Evolutionary conservation across 2,888 invertebrate species (phyloP), one percentile per base, ranked within the genome.

Genomic region (Gastrophysa polygoni): DNA sequence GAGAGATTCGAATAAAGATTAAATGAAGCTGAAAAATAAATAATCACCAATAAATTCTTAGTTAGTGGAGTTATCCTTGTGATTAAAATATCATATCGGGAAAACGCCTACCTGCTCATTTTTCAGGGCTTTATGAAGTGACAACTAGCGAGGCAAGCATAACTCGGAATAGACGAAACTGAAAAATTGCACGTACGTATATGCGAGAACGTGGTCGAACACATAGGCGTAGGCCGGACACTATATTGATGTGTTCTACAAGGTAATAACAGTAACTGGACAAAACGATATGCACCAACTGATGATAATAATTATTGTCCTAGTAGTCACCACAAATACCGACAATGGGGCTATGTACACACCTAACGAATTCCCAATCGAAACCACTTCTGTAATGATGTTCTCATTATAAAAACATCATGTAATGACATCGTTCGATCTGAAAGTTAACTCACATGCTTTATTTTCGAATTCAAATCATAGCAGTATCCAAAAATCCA

Each of bases 1-100:
- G 17, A 10, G 29, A 56, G 56, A 56, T 56, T 56, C 56, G 29
- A 56, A 52, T 21, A 52, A 38, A 56, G 56, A 56, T 56, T 56
- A 56, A n/a, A 10, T 18, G 16, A 7, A 47, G n/a, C n/a, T 56
- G 56, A 56, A 46, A 56, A 56, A 56, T 56, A n/a, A 56, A 56
- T 47, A 28, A 16, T 43, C 56, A 47, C 46, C 32, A 24, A 56
- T 56, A 56, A 56, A 29, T 52, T 52, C 21, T 24, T 38, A 52
- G 21, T 52, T 34, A 38, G 18, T 51, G 32, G 32, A 32, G 2
- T 32, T 11, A 32, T 11, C 32, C 32, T 5, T 11, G 52, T 52
- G 59, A 59, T 59, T 59, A 52, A 59, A 59, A 57, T 61, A 51
- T 61, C 50, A 61, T 38, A 61, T 29, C 32, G 17, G 28, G 61